These are phyloP conservation scores for Gambusia yucatana DNA, from an alignment of 2,797 vertebrate species.

Conservation along the genomic window DNA sequence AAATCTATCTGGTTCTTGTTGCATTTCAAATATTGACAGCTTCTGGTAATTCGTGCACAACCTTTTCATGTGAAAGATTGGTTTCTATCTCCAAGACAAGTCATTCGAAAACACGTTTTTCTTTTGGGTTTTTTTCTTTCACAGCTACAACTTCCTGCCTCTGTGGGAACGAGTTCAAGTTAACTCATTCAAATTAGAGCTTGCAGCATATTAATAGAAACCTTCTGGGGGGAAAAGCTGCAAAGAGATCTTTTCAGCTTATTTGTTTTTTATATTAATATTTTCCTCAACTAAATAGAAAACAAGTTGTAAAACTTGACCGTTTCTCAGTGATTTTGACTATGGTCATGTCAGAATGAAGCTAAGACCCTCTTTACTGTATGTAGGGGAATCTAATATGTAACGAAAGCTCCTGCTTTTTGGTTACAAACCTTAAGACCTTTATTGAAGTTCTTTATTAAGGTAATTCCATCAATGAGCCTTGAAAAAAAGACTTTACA, in stretches of 20 bases:
- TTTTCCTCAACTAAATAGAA: not conserved
- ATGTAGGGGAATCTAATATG: not conserved
- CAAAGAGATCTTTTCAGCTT: not conserved
- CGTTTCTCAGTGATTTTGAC: not conserved
- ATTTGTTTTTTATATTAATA: not conserved
- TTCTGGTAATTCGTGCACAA: not conserved
- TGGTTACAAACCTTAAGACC: not conserved
- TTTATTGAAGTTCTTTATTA: not conserved
- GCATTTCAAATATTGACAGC: not conserved
- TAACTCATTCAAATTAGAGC: conserved; percentile 24
- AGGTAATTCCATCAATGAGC: not conserved
- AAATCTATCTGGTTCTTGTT: conserved; percentile 20
- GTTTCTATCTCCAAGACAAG: not conserved
- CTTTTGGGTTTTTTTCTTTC: not conserved
- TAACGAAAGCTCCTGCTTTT: not conserved
- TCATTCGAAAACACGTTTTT: not conserved
- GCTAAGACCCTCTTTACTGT: not conserved
- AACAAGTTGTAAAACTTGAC: not conserved
- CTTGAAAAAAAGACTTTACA: not conserved
- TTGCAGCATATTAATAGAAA: conserved; percentile 8
- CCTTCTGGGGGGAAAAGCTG: conserved; percentile 24
- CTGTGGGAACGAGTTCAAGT: not conserved
- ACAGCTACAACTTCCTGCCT: conserved; percentile 31
- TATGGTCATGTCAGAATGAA: not conserved
- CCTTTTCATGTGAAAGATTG: not conserved